Conservation (phyloP, 1,140 invertebrate genomes). For the Cydia strobilella region DNA sequence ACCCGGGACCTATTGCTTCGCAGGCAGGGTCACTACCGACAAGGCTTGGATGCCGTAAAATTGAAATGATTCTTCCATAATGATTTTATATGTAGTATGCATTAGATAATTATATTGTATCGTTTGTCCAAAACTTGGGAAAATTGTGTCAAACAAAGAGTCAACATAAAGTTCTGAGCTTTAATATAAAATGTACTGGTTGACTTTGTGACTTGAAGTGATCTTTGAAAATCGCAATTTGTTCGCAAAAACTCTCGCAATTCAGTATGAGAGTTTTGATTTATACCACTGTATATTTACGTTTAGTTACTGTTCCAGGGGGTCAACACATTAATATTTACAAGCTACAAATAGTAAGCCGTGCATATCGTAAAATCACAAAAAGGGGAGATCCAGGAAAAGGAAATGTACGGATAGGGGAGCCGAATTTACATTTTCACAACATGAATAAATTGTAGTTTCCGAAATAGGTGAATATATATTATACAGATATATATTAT, state of each 20-base stretch:
- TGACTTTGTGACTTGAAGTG: not conserved
- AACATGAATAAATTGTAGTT: conserved; percentile 17
- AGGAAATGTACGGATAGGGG: conserved; percentile 14
- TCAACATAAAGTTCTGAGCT: too few relatives aligned
- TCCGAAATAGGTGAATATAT: not conserved
- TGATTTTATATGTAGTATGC: too few relatives aligned
- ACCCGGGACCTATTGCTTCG: too few relatives aligned
- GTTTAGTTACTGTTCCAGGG: not conserved
- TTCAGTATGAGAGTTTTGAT: not conserved
- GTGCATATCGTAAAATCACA: conserved; percentile 19
- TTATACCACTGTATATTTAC: not conserved
- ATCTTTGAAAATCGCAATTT: too few relatives aligned
- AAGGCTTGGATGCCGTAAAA: too few relatives aligned
- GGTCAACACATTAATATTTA: conserved; percentile 21
- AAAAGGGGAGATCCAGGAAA: conserved; percentile 16
- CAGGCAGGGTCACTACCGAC: too few relatives aligned
- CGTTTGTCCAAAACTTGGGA: too few relatives aligned
- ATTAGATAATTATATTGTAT: too few relatives aligned
- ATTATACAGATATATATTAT: too few relatives aligned
- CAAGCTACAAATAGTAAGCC: conserved; percentile 11
- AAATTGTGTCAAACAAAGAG: too few relatives aligned
- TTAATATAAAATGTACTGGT: too few relatives aligned
- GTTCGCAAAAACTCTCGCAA: not conserved
- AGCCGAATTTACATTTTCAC: conserved; percentile 11
- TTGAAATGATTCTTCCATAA: too few relatives aligned